These are phyloP conservation scores for Dryas iulia DNA, from an alignment of 1,140 invertebrate genomes.

Conservation along the genomic window DNA sequence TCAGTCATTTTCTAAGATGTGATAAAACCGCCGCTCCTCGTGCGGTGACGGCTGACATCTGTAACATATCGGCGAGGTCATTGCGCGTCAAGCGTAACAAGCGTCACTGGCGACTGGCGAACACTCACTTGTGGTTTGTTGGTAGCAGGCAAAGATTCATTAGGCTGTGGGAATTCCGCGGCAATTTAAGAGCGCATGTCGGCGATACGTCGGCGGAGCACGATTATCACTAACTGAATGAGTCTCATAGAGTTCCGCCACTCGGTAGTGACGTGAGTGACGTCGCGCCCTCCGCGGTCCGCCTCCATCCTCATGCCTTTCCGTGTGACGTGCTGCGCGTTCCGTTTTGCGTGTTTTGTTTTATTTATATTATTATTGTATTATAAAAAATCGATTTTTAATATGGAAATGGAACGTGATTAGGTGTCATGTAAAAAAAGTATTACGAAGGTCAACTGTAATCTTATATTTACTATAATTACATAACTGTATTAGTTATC, in stretches of 20 bases:
- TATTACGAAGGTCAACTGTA: no score
- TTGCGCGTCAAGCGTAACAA: constrained; percentile 29
- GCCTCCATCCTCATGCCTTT: constrained; percentile 18
- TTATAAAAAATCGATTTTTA: no score
- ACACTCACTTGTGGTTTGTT: constrained; percentile 68
- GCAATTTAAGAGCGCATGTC: constrained; percentile 64
- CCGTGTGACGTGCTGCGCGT: constrained; percentile 35
- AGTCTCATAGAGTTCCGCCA: constrained; percentile 6
- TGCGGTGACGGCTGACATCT: constrained; percentile 75
- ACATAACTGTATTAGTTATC: no score
- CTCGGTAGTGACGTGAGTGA: constrained; percentile 43
- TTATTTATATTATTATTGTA: neutral
- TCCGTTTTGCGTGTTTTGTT: constrained; percentile 31
- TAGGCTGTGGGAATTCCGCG: constrained; percentile 52
- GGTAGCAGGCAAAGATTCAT: constrained; percentile 66
- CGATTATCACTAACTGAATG: constrained; percentile 66
- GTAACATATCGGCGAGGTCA: constrained; percentile 72
- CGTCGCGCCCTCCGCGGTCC: constrained; percentile 34
- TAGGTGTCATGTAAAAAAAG: no score
- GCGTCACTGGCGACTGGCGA: neutral
- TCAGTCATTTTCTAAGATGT: constrained; percentile 79
- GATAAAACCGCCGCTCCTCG: constrained; percentile 73
- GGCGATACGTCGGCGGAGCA: constrained; percentile 54
- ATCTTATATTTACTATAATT: no score
- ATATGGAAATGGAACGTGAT: no score